A percentile compares a stretch with the other conserved stretches of the same genome.
Evolutionary conservation across 2,113 vertebrate species (phyloP).

Genomic region (Orthonyx spaldingii): DNA sequence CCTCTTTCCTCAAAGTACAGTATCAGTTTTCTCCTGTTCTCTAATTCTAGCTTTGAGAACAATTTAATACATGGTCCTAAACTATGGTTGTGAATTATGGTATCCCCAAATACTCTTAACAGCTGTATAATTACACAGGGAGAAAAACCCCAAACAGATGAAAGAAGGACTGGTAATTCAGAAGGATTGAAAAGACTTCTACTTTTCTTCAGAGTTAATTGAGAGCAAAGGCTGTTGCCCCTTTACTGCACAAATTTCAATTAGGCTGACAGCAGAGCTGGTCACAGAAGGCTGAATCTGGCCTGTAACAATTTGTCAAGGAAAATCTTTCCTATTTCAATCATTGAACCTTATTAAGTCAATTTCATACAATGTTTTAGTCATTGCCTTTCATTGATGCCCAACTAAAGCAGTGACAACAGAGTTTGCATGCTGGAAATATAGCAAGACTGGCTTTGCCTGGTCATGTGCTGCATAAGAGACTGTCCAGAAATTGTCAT

Average conservation of each 20-base stretch:
- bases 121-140: neutral
- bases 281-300: constrained; percentile 30
- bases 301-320: constrained; percentile 2
- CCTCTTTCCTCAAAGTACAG: neutral
- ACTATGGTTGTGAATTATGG: neutral
- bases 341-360: constrained; percentile 32
- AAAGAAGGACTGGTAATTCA: neutral
- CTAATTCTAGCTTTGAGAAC: neutral
- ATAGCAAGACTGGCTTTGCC: neutral
- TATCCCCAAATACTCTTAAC: neutral
- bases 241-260: neutral
- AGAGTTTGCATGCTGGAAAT: neutral
- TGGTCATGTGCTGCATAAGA: neutral
- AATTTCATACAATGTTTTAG: constrained; percentile 13
- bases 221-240: constrained; percentile 7
- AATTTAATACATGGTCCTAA: neutral
- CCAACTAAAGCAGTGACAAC: neutral
- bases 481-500: neutral
- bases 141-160: neutral
- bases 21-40: neutral
- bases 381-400: neutral
- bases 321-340: constrained; percentile 34
- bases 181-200: neutral
- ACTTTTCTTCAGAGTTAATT: constrained; percentile 16
- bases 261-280: neutral